phyloP scores from a whole-genome alignment of 35 echinoderm and acorn worm species.

The Nesometra sesokonis region DNA sequence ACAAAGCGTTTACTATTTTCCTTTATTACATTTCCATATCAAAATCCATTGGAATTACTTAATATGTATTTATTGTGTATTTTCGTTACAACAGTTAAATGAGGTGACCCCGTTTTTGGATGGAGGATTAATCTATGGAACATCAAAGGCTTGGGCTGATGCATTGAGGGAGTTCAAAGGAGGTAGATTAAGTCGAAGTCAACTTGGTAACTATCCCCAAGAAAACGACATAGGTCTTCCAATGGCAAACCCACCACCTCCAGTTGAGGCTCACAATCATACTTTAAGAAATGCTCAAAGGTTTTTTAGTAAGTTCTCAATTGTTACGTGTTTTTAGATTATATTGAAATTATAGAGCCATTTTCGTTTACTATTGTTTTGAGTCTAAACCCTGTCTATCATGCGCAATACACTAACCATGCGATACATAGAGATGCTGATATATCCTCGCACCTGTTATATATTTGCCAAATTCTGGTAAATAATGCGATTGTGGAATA shows the following conservation, averaged over 20 bases:
- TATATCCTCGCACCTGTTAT: no score
- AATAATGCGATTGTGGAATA: no score
- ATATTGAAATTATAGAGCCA: no score
- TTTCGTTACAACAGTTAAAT: neutral
- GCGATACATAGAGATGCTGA: no score
- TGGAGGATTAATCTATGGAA: conserved; percentile 13
- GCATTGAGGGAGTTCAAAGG: neutral
- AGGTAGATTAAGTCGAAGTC: neutral
- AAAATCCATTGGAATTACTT: neutral
- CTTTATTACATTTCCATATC: neutral
- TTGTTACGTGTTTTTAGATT: no score
- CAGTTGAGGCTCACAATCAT: neutral
- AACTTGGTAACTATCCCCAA: neutral
- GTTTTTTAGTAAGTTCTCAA: conserved; percentile 7
- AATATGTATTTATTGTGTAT: neutral
- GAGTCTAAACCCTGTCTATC: no score
- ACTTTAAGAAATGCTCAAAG: conserved; percentile 8
- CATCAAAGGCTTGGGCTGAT: conserved; percentile 4
- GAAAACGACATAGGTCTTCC: conserved; percentile 4
- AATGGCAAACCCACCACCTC: conserved; percentile 11
- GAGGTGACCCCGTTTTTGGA: conserved; percentile 5
- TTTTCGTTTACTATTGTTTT: no score
- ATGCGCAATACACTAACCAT: no score
- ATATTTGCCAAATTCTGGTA: no score
- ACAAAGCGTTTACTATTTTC: neutral